Evolutionary conservation across 2,888 invertebrate species (phyloP), one percentile per base, ranked within the genome.

Genomic region (Fragum sueziense): DNA sequence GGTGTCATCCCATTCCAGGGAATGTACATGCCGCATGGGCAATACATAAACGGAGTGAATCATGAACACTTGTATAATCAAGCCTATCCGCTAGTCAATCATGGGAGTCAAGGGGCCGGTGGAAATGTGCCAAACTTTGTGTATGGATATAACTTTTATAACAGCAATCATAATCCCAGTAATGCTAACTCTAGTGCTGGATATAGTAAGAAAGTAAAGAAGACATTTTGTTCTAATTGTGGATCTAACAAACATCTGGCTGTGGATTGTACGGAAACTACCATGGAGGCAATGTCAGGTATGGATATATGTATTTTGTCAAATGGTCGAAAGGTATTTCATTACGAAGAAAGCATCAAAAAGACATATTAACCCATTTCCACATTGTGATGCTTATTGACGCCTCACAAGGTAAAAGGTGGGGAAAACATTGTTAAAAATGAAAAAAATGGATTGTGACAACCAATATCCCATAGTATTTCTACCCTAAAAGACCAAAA

Each of bases 251-350:
- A 95, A 70, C 98, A 98, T 93, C 95, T 95, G 70, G 97, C 97
- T 31, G 95, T 95, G 88, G 98, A 98, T 88, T 98, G 98, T 93
- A 96, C 96, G 91, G 97, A 97, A 92, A 96, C 96, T 84, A 97
- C 97, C 75, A 97, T 98, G 95, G 98, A 98, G 93, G 97, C 97
- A 93, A 96, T 97, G 94, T 97, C 97, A 69, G 90, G 91, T 90
- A 83, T 29, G 37, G n/a, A n/a, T n/a, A n/a, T n/a, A n/a, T n/a
- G n/a, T n/a, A n/a, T n/a, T n/a, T n/a, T n/a, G n/a, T n/a, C n/a
- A n/a, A n/a, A n/a, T n/a, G n/a, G n/a, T n/a, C n/a, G n/a, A n/a
- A n/a, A n/a, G n/a, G n/a, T n/a, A n/a, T n/a, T n/a, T n/a, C n/a
- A n/a, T n/a, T n/a, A n/a, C n/a, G n/a, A n/a, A n/a, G n/a, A n/a